Conservation (phyloP, 2,797 vertebrate species). For the Pangasius larnaudii region DNA sequence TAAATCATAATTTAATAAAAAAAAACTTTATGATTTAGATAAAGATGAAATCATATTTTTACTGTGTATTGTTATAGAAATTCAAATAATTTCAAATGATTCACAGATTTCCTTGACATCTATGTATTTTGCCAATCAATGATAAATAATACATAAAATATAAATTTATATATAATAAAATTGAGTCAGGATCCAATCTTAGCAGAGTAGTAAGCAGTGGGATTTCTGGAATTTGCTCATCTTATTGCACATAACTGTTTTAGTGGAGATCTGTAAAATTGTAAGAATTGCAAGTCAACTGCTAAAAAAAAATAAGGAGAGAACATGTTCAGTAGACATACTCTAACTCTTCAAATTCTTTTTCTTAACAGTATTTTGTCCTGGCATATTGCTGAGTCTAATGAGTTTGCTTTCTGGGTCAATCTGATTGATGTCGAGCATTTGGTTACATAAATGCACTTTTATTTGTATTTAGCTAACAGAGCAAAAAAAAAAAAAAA, state of each 20-base stretch:
- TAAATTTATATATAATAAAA: not conserved
- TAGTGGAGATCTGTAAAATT: not conserved
- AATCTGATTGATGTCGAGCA: conserved; percentile 14
- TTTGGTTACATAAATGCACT: conserved; percentile 30
- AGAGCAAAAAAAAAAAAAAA: not conserved
- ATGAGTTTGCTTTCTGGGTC: conserved; percentile 27
- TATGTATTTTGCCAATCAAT: not conserved
- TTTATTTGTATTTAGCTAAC: conserved; percentile 27
- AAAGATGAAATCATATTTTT: not conserved
- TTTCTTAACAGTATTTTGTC: not conserved
- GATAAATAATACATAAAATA: not conserved
- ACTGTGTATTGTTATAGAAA: not conserved
- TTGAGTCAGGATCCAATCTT: not conserved
- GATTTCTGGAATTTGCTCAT: not conserved
- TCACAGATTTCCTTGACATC: not conserved
- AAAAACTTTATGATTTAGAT: not conserved
- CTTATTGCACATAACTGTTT: not conserved
- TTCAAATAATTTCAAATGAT: not conserved
- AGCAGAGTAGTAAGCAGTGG: not conserved
- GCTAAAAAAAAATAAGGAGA: not conserved
- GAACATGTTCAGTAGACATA: not conserved
- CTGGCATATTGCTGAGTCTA: conserved; percentile 21
- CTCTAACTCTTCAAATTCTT: conserved; percentile 3
- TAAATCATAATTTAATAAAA: not conserved
- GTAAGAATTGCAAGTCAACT: not conserved